phyloP scores from a whole-genome alignment of 2,797 vertebrate genomes.

The Sebastes oblongus region DNA sequence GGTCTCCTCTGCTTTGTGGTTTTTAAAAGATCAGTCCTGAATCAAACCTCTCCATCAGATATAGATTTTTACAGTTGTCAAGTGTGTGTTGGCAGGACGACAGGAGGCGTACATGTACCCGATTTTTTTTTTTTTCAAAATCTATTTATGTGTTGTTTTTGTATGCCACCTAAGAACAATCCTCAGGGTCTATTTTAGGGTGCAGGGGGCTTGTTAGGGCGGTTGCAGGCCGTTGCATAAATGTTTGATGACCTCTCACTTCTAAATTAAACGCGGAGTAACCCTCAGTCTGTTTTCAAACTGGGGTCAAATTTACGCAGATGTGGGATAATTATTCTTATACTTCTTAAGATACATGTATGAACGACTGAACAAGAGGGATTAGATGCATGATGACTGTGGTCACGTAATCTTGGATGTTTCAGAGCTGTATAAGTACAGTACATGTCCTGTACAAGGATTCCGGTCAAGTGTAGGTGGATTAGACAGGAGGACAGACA shows the following conservation, averaged over 20 bases:
- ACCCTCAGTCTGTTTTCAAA: conserved; percentile 42
- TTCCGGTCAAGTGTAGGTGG: conserved; percentile 21
- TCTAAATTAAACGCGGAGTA: conserved; percentile 63
- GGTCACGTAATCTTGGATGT: background rate
- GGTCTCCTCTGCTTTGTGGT: conserved; percentile 32
- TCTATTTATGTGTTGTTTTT: conserved; percentile 80
- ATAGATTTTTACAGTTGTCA: background rate
- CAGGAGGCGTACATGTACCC: conserved; percentile 9
- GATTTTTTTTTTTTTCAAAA: conserved; percentile 9
- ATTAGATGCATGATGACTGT: background rate
- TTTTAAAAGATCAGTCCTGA: conserved; percentile 47
- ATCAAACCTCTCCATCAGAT: conserved; percentile 12
- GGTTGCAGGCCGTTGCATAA: conserved; percentile 73
- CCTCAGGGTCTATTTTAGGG: conserved; percentile 72
- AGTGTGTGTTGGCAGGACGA: background rate
- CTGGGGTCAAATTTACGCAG: background rate
- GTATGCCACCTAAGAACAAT: conserved; percentile 74
- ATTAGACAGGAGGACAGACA: conserved; percentile 38
- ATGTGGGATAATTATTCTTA: background rate
- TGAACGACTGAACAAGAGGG: background rate
- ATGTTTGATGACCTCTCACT: conserved; percentile 70
- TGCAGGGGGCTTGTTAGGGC: conserved; percentile 52
- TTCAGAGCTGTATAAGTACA: background rate
- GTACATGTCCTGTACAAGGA: conserved; percentile 18
- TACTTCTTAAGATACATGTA: background rate